These are phyloP conservation scores for Chrysogorgia sp. DNA, from an alignment of 92 coral and sea anemone species.

Conservation along the genomic window DNA sequence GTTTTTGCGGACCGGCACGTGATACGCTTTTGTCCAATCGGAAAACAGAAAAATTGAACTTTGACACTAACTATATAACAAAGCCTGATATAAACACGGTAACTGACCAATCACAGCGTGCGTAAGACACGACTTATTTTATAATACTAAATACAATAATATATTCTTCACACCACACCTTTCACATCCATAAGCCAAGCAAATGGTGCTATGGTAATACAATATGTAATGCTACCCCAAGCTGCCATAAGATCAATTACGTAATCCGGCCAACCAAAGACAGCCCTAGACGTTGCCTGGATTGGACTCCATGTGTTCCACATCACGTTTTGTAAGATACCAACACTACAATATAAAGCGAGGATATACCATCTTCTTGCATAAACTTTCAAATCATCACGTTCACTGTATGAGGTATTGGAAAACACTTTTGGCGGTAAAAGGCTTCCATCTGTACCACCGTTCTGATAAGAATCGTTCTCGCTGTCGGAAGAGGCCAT, in stretches of 20 bases:
- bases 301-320: constrained; percentile 99
- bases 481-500: not conserved
- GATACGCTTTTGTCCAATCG: no score
- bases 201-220: constrained; percentile 87
- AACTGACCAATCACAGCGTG: no score
- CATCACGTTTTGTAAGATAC: constrained; percentile 78
- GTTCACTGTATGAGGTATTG: not conserved
- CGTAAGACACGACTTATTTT: no score
- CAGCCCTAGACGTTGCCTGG: constrained; percentile 88
- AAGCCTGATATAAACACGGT: no score
- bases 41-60: no score
- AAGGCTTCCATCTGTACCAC: not conserved
- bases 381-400: constrained; percentile 62
- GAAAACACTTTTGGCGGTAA: constrained; percentile 21
- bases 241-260: constrained; percentile 85
- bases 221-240: constrained; percentile 93
- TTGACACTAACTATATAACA: no score
- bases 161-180: constrained; percentile 48
- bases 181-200: constrained; percentile 97
- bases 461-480: constrained; percentile 3
- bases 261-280: constrained; percentile 80
- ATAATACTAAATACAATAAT: not conserved
- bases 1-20: no score
- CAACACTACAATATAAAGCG: constrained; percentile 72
- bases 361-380: constrained; percentile 89